These are phyloP conservation scores for Scaptodrosophila lebanonensis DNA, from an alignment of 1,140 invertebrate genomes.

Conservation along the genomic window DNA sequence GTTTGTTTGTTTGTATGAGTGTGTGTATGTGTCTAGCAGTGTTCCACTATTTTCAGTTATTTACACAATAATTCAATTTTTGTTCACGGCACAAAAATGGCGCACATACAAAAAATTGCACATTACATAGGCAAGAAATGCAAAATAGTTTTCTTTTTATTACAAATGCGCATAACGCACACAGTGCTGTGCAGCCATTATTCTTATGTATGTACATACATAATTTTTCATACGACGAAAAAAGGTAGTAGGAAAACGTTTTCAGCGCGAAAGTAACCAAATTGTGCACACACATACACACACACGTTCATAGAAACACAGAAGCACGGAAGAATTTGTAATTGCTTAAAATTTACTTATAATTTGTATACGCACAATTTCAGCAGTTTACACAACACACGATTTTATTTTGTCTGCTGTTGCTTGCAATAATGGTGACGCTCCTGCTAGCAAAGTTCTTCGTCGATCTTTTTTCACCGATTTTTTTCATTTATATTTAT, in stretches of 20 bases:
- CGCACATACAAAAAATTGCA: conserved; percentile 4
- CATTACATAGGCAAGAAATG: conserved; percentile 24
- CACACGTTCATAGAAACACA: conserved; percentile 27
- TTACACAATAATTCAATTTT: conserved; percentile 58
- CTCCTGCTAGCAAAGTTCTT: conserved; percentile 33
- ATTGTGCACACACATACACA: conserved; percentile 38
- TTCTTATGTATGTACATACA: neutral
- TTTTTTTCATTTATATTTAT: conserved; percentile 71
- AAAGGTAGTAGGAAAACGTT: conserved; percentile 54
- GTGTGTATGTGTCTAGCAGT: conserved; percentile 36
- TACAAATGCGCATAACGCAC: conserved; percentile 22
- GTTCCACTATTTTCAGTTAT: conserved; percentile 62
- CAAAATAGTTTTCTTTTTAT: conserved; percentile 30
- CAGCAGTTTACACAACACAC: conserved; percentile 31
- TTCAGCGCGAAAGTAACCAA: conserved; percentile 67
- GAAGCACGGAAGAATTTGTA: conserved; percentile 69
- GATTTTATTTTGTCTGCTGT: conserved; percentile 28
- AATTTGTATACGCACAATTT: conserved; percentile 64
- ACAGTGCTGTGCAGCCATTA: too few species aligned
- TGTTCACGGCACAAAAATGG: neutral
- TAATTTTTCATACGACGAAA: conserved; percentile 9
- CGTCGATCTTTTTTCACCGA: conserved; percentile 58
- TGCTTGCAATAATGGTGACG: conserved; percentile 45
- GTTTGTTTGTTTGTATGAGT: conserved; percentile 16
- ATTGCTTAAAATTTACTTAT: conserved; percentile 45